Evolutionary conservation across 1,140 invertebrate species (phyloP).

Genomic region (Drosophila arawakana): DNA sequence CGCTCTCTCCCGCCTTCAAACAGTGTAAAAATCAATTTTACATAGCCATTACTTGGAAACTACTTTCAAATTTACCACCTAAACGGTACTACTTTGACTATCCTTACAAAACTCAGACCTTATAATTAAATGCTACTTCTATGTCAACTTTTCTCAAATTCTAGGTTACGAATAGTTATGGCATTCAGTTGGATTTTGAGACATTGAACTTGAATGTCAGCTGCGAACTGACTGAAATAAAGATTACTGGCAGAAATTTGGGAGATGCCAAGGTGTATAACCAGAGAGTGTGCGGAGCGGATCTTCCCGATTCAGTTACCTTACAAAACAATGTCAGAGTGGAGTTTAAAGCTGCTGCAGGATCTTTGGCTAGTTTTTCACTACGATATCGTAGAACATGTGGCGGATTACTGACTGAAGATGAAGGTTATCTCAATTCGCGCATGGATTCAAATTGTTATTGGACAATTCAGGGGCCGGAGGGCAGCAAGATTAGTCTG

Average conservation of each 20-base stretch:
- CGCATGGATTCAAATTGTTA: constrained; percentile 56
- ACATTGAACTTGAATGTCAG: constrained; percentile 60
- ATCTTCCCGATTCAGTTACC: not conserved
- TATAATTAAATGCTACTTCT: not conserved
- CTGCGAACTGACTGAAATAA: constrained; percentile 45
- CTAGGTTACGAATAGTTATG: constrained; percentile 70
- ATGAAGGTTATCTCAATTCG: constrained; percentile 58
- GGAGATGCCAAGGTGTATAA: not conserved
- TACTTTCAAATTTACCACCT: no score
- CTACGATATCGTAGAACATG: constrained; percentile 52
- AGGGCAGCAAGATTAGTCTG: constrained; percentile 58
- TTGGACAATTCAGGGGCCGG: constrained; percentile 44
- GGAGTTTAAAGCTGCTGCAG: constrained; percentile 31
- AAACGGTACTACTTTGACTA: no score
- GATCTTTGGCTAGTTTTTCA: constrained; percentile 51
- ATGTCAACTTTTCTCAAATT: no score
- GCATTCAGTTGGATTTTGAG: constrained; percentile 44
- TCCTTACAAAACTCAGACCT: no score
- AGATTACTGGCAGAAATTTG: constrained; percentile 25
- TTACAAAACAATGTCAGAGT: constrained; percentile 35
- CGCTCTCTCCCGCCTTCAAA: no score
- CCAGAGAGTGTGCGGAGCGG: not conserved
- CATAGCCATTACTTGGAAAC: no score
- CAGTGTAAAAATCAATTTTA: no score
- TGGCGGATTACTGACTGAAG: constrained; percentile 36